phyloP scores from a whole-genome alignment of 1,140 invertebrate genomes.

The Bombyx mandarina region DNA sequence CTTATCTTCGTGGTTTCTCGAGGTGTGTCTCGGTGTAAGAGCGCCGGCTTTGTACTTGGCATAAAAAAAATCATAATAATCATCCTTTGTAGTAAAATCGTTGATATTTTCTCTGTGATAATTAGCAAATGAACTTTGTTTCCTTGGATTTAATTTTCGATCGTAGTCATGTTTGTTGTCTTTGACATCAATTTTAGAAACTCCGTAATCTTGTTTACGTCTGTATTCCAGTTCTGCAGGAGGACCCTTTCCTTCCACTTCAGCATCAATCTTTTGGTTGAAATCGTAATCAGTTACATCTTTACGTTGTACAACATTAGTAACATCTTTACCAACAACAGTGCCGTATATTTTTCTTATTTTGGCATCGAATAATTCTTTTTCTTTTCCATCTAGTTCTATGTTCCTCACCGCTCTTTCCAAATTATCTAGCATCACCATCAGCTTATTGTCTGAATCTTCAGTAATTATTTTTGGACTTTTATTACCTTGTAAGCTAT shows the following conservation, averaged over 20 bases:
- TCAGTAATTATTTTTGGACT: conserved; percentile 7
- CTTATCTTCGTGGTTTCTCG: background rate
- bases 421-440: conserved; percentile 33
- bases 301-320: too few species aligned
- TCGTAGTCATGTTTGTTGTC: background rate
- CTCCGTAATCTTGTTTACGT: too few species aligned
- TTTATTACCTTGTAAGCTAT: background rate
- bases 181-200: background rate
- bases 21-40: conserved; percentile 1
- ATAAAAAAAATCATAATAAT: background rate
- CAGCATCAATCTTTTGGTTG: too few species aligned
- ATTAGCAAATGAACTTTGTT: background rate
- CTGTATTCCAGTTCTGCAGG: too few species aligned
- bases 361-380: conserved; percentile 36
- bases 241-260: background rate
- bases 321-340: conserved; percentile 11
- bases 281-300: too few species aligned
- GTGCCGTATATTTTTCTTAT: conserved; percentile 35
- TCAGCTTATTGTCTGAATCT: conserved; percentile 25
- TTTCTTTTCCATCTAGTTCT: conserved; percentile 22
- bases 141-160: background rate
- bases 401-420: conserved; percentile 36
- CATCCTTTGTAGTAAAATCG: background rate
- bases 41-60: background rate
- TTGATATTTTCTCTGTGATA: conserved; percentile 1